Percentiles rank a stretch among this genome's conserved stretches.
Conservation (phyloP, 2,113 vertebrate genomes). For the Diglossa brunneiventris region DNA sequence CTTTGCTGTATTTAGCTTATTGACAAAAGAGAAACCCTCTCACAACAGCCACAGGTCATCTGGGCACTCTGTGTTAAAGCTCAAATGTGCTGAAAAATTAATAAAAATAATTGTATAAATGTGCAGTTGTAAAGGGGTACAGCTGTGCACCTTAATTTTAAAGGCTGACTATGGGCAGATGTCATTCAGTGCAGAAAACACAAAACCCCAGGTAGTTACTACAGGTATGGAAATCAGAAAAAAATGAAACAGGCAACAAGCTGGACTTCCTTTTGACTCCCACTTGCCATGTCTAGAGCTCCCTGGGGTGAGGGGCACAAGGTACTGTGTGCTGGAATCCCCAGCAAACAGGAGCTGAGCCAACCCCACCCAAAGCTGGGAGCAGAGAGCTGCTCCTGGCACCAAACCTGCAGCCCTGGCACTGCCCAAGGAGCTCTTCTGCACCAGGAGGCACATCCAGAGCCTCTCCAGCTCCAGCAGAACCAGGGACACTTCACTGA, state of each 20-base stretch:
- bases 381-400: background rate
- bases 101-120: background rate
- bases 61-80: background rate
- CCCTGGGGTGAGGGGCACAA: background rate
- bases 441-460: background rate
- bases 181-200: background rate
- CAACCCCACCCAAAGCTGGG: accelerated
- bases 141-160: background rate
- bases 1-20: background rate
- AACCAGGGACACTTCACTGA: background rate
- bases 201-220: background rate
- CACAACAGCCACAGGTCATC: background rate
- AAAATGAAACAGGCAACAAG: background rate
- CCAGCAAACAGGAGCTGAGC: background rate
- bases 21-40: background rate
- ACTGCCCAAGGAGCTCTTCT: accelerated
- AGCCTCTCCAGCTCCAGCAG: background rate
- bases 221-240: background rate
- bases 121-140: background rate
- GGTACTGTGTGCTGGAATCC: background rate
- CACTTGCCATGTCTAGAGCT: accelerated
- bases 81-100: background rate
- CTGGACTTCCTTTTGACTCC: background rate
- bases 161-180: background rate
- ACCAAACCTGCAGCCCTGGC: background rate